Evolutionary conservation across 2,888 invertebrate species (phyloP).

Genomic region (Cartodere bifasciata): DNA sequence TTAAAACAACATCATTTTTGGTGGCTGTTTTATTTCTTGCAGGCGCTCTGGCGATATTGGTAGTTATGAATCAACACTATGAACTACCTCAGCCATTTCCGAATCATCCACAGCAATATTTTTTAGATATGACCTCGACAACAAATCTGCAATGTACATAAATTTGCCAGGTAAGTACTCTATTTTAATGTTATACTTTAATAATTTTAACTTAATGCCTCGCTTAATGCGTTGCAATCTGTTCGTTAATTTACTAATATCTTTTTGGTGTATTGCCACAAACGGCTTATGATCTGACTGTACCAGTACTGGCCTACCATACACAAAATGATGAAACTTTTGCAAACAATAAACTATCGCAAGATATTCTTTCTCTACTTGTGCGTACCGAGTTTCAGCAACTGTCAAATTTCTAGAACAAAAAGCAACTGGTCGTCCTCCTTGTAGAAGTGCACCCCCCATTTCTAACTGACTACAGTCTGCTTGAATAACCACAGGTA

Average conservation of each 20-base stretch:
- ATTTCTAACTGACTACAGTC: conserved; percentile 17
- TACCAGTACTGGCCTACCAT: conserved; percentile 19
- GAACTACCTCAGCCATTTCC: too few relatives aligned
- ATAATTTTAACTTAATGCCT: conserved; percentile 7
- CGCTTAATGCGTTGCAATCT: conserved; percentile 8
- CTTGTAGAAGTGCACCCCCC: conserved; percentile 16
- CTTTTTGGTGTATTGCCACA: conserved; percentile 15
- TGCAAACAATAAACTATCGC: conserved; percentile 22
- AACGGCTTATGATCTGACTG: conserved; percentile 24
- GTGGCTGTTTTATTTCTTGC: neutral
- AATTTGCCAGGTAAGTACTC: conserved; percentile 9
- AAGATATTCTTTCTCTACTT: conserved; percentile 22
- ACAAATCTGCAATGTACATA: conserved; percentile 8
- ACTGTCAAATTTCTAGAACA: conserved; percentile 20
- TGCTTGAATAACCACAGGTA: conserved; percentile 14
- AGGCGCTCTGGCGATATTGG: too few relatives aligned
- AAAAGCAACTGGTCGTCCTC: conserved; percentile 17
- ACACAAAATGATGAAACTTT: conserved; percentile 26
- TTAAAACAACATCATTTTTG: conserved; percentile 1
- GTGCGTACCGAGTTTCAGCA: conserved; percentile 19
- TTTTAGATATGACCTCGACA: conserved; percentile 3
- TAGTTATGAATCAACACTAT: too few relatives aligned
- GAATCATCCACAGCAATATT: neutral
- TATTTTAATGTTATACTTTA: conserved; percentile 6
- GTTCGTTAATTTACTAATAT: conserved; percentile 4